Conservation (phyloP, 2,113 vertebrate genomes). For the Paedocypris sp. region DNA sequence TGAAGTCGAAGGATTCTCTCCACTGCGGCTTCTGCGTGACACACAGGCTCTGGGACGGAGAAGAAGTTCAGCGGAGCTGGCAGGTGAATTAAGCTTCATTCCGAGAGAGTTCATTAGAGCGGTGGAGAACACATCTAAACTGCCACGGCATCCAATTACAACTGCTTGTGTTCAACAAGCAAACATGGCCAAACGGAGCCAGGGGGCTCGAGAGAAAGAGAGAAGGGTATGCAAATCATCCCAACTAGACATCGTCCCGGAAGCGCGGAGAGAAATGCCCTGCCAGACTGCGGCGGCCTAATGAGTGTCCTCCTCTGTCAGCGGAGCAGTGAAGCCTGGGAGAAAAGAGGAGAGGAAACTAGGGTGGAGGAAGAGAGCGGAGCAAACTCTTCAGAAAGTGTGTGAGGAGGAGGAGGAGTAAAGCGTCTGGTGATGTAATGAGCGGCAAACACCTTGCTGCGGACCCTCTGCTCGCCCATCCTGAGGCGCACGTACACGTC, state of each 20-base stretch:
- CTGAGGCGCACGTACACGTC: conserved; percentile 83
- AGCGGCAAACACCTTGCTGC: conserved; percentile 75
- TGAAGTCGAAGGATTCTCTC: conserved; percentile 97
- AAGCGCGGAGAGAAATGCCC: conserved; percentile 35
- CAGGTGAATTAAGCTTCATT: conserved; percentile 53
- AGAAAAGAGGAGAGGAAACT: conserved; percentile 10
- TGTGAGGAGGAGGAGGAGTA: conserved; percentile 22
- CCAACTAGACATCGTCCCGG: conserved; percentile 29
- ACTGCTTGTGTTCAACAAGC: conserved; percentile 69
- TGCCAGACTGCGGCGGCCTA: conserved; percentile 56
- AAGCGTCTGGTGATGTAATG: conserved; percentile 28
- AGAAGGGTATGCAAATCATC: conserved; percentile 64
- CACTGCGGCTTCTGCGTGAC: conserved; percentile 92
- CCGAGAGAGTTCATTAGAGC: conserved; percentile 34
- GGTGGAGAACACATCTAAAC: conserved; percentile 43
- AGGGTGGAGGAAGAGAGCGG: background rate
- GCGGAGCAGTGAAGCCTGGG: conserved; percentile 41
- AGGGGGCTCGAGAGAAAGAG: conserved; percentile 56
- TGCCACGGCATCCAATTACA: conserved; percentile 69
- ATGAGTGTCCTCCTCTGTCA: conserved; percentile 57
- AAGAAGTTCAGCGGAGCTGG: conserved; percentile 40
- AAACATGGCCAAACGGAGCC: conserved; percentile 61
- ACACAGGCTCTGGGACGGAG: conserved; percentile 77
- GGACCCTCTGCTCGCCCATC: conserved; percentile 85
- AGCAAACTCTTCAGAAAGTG: conserved; percentile 13